Base-by-base conservation (phyloP, 1,140 invertebrate genomes). In the Penaeus vannamei region DNA sequence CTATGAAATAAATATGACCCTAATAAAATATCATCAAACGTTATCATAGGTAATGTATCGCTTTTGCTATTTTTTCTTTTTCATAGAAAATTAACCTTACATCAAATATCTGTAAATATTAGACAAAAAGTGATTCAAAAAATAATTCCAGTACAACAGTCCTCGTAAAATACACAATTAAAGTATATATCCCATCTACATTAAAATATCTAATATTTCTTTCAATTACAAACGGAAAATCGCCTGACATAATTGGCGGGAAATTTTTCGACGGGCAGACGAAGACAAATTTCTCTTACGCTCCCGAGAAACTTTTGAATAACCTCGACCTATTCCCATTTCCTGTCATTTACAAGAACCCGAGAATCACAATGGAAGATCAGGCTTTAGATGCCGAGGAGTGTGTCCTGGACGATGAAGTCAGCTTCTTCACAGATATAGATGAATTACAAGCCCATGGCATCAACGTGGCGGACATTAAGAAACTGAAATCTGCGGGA, bases 401-500 rank as follows among this genome's bases (percentile, higher is more conserved):
- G 46, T 89, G 26, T 22, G 87, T 86, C 90, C 92, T 92, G 62
- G 92, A 93, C 85, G 92, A 92, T 36, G 93, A 93, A 60, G 76
- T 91, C 20, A 85, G 84, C 84, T 90, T 89, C 42, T 91, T 90
- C 84, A 86, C 87, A 92, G 94, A 94, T 90, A 93, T 94, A 90
- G 94, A 94, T 91, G 88, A 93, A 46, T 91, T 94, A 2, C 94
- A 94, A 89, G 93, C 93, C 86, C 94, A 94, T 92, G 94, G 94
- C 42, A 94, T 94, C 91, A 95, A 95, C 93, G 94, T 93, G 79
- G 94, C 94, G 17, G 96, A 97, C 92, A 95, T 97, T 82, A 97
- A 96, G 93, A 96, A 96, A 93, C 92, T 97, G 86, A 97, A 97
- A 93, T 93, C 94, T 61, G 94, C 94, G 72, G 96, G 96, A 90